Evolutionary conservation across 2,888 invertebrate species (phyloP).

Genomic region (Pammene aurita): DNA sequence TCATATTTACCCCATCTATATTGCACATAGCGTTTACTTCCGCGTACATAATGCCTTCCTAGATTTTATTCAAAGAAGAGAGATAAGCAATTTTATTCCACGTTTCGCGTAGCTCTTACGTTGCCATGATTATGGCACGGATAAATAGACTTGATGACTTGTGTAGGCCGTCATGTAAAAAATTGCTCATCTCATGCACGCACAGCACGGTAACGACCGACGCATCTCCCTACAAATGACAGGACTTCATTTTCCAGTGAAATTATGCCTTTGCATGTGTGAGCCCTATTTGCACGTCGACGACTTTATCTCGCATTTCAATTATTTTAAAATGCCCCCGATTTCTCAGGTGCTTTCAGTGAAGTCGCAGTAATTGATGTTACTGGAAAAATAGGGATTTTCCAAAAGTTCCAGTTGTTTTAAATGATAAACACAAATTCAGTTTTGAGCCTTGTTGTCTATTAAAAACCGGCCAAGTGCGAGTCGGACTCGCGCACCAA

Average conservation of each 20-base stretch:
- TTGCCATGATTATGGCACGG: conserved; percentile 30
- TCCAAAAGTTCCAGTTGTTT: too few species aligned
- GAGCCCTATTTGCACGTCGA: conserved; percentile 16
- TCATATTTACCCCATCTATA: neutral
- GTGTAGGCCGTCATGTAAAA: conserved; percentile 42
- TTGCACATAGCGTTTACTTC: neutral
- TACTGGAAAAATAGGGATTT: too few species aligned
- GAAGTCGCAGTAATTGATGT: neutral
- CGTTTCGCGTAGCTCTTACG: conserved; percentile 16
- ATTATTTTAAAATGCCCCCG: conserved; percentile 11
- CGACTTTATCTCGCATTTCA: conserved; percentile 17
- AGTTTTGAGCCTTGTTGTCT: too few species aligned
- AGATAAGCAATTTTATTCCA: conserved; percentile 24
- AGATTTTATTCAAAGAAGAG: conserved; percentile 2
- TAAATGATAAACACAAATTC: too few species aligned
- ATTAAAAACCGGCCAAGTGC: too few species aligned
- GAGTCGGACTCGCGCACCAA: too few species aligned
- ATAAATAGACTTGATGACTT: conserved; percentile 36
- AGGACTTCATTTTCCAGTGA: conserved; percentile 30
- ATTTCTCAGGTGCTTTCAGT: neutral
- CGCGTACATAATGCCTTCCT: neutral
- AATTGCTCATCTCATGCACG: conserved; percentile 41
- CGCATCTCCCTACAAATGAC: conserved; percentile 39
- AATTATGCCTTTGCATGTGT: conserved; percentile 27
- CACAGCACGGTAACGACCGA: conserved; percentile 41